These are phyloP conservation scores for rat (Rattus norvegicus) DNA, from an alignment of 2,113 vertebrate genomes.

Conservation along the genomic window DNA sequence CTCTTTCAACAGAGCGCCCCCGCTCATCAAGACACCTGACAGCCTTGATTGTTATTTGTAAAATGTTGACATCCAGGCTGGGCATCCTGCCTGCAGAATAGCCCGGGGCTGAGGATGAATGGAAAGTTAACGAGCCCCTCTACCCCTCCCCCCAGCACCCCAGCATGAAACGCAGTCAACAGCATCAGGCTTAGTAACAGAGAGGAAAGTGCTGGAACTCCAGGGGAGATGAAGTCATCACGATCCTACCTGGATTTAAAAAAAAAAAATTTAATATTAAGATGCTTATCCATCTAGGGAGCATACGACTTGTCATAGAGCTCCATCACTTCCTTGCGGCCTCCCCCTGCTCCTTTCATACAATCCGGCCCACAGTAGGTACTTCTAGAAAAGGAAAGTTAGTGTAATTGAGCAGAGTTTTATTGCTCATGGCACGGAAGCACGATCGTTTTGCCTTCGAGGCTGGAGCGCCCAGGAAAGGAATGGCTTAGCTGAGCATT, in stretches of 20 bases:
- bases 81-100: conserved; percentile 64
- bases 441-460: neutral
- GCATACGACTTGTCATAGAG: neutral
- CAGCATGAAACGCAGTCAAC: conserved; percentile 35
- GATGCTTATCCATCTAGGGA: neutral
- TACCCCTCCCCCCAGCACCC: neutral
- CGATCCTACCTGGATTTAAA: conserved; percentile 30
- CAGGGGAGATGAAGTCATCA: conserved; percentile 14
- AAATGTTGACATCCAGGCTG: conserved; percentile 66
- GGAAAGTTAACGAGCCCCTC: conserved; percentile 38
- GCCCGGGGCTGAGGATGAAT: conserved; percentile 58
- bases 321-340: neutral
- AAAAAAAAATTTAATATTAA: neutral
- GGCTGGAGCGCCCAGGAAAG: neutral
- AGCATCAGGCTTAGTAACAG: conserved; percentile 59
- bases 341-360: neutral
- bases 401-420: conserved; percentile 41
- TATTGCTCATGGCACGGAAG: conserved; percentile 19
- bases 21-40: conserved; percentile 74
- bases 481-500: neutral
- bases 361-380: neutral
- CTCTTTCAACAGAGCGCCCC: conserved; percentile 10
- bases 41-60: conserved; percentile 73
- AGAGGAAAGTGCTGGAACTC: neutral
- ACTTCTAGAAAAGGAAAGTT: conserved; percentile 1